These are phyloP conservation scores for Brachionus calyciflorus DNA, from an alignment of 1,140 invertebrate species.

Conservation along the genomic window DNA sequence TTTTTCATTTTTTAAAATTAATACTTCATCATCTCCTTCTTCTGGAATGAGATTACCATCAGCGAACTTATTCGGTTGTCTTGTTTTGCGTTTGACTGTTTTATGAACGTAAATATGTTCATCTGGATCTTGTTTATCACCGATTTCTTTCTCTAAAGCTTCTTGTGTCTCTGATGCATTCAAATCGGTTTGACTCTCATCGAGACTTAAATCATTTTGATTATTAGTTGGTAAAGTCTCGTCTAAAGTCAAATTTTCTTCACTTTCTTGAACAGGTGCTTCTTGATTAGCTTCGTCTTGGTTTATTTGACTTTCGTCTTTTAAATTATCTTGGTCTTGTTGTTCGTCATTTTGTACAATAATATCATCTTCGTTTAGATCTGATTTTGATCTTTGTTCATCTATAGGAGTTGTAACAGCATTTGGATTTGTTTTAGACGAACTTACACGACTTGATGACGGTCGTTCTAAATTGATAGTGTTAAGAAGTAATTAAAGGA, in stretches of 20 bases:
- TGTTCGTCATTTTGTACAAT: not conserved
- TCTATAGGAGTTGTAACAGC: not conserved
- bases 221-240: not conserved
- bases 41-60: slow-evolving; percentile 43
- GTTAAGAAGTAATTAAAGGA: too few relatives aligned
- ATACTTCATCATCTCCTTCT: slow-evolving; percentile 37
- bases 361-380: slow-evolving; percentile 31
- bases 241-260: not conserved
- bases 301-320: not conserved
- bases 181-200: not conserved
- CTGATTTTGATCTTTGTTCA: slow-evolving; percentile 7
- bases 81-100: slow-evolving; percentile 20
- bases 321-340: not conserved
- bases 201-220: not conserved
- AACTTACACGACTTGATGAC: not conserved
- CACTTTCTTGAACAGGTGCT: not conserved
- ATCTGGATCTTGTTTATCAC: not conserved
- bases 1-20: not conserved
- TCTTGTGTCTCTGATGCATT: slow-evolving; percentile 15
- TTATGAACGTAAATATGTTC: slow-evolving; percentile 32
- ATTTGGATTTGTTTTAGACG: slow-evolving; percentile 20
- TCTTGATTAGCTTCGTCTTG: not conserved
- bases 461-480: slow-evolving; percentile 23
- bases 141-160: not conserved
- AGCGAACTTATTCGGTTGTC: slow-evolving; percentile 30